A percentile compares a stretch with the other conserved stretches of the same genome.
phyloP scores from a whole-genome alignment of 2,888 invertebrate genomes.

The Leucophora obtusa region DNA sequence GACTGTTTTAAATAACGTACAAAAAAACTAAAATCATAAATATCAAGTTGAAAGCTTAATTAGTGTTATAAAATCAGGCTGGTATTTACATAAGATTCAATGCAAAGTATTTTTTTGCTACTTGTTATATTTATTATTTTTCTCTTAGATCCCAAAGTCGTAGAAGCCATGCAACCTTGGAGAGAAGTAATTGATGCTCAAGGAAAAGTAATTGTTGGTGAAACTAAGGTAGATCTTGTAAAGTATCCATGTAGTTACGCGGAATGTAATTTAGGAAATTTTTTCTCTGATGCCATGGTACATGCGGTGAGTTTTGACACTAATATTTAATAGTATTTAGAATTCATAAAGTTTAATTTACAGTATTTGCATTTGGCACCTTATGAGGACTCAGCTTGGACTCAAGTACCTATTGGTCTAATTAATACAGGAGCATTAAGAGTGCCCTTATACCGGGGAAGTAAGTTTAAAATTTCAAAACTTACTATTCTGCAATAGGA shows the following conservation, averaged over 20 bases:
- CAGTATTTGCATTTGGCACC: constrained; percentile 70
- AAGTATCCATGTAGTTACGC: constrained; percentile 80
- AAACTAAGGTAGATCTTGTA: constrained; percentile 81
- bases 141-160: constrained; percentile 81
- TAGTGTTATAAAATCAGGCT: too few species aligned
- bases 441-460: constrained; percentile 83
- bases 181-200: constrained; percentile 80
- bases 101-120: too few species aligned
- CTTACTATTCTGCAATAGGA: too few species aligned
- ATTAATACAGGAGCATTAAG: constrained; percentile 86
- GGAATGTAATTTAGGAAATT: constrained; percentile 88
- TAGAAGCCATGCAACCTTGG: constrained; percentile 82
- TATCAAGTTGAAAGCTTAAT: too few species aligned
- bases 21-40: too few species aligned
- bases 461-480: constrained; percentile 76
- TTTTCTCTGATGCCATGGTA: constrained; percentile 86
- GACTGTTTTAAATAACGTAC: too few species aligned
- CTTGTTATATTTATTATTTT: background rate
- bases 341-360: background rate
- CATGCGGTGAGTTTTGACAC: constrained; percentile 80
- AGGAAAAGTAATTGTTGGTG: constrained; percentile 82
- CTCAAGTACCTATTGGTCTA: constrained; percentile 83
- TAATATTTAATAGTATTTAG: background rate
- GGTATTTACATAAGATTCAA: too few species aligned
- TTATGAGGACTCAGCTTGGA: constrained; percentile 81